phyloP scores from a whole-genome alignment of 2,888 invertebrate genomes.

The Nomada lathburiana region DNA sequence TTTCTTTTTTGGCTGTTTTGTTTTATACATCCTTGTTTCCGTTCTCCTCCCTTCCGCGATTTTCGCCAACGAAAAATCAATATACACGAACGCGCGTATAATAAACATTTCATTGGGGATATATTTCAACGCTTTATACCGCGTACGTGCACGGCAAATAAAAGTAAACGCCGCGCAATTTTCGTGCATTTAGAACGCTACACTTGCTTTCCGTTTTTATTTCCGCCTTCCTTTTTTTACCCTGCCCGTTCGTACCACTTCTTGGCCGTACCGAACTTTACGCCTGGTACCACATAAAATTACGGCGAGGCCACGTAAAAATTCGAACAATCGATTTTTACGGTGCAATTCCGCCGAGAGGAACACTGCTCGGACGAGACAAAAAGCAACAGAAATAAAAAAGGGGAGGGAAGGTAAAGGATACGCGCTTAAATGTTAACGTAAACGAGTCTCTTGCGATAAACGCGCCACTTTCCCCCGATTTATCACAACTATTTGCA shows the following conservation, averaged over 20 bases:
- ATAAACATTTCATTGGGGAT: constrained; percentile 24
- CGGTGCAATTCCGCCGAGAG: constrained; percentile 21
- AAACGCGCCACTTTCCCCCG: constrained; percentile 14
- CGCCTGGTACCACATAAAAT: constrained; percentile 27
- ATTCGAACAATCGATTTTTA: constrained; percentile 53
- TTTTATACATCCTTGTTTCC: background rate
- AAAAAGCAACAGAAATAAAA: background rate
- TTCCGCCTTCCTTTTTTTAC: background rate
- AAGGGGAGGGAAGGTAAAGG: background rate
- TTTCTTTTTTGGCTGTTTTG: too few relatives aligned
- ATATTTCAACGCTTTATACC: constrained; percentile 19
- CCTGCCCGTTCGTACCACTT: background rate
- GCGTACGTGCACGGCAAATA: background rate
- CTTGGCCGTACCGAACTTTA: background rate
- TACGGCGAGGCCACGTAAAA: constrained; percentile 35
- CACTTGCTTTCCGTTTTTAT: background rate
- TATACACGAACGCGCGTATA: background rate
- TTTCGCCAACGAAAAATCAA: constrained; percentile 8
- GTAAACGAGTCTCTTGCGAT: constrained; percentile 39
- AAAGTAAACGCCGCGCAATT: constrained; percentile 28
- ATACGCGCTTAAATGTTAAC: constrained; percentile 18
- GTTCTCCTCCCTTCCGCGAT: background rate
- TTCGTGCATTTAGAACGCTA: constrained; percentile 13
- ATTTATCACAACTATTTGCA: constrained; percentile 41
- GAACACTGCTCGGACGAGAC: background rate